Evolutionary conservation across 2,113 vertebrate genomes (phyloP).

Genomic region (Rhea americana): DNA sequence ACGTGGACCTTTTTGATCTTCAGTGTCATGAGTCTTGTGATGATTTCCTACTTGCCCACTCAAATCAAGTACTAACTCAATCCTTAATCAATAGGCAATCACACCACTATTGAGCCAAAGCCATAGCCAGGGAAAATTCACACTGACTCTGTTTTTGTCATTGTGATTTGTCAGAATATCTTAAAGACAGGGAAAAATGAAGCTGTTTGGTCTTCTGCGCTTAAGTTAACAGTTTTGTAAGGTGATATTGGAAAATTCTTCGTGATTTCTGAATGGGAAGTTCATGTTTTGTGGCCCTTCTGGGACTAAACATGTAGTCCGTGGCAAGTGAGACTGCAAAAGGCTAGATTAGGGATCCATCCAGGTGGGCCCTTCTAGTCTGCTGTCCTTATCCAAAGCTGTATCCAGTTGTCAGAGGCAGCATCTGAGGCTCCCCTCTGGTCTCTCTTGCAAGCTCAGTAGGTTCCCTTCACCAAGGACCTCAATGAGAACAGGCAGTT

Average conservation of each 20-base stretch:
- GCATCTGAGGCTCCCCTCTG: background rate
- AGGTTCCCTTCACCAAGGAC: background rate
- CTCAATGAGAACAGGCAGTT: too few species aligned
- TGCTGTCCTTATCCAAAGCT: too few species aligned
- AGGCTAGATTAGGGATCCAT: too few species aligned
- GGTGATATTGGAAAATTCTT: background rate
- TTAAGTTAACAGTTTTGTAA: background rate
- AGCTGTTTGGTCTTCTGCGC: background rate
- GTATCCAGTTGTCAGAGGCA: too few species aligned
- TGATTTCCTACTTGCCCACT: constrained; percentile 32
- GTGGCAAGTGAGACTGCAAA: background rate
- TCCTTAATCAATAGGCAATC: constrained; percentile 21
- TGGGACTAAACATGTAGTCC: background rate
- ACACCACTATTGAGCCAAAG: background rate
- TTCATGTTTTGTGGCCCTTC: background rate
- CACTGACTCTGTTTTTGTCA: background rate
- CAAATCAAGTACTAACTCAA: background rate
- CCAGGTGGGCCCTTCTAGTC: too few species aligned
- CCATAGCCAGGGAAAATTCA: background rate
- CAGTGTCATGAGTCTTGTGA: background rate
- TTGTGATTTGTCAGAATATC: background rate
- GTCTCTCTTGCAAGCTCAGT: background rate
- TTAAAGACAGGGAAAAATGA: background rate
- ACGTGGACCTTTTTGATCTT: constrained; percentile 40
- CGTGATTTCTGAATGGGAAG: background rate